These are phyloP conservation scores for Acrossocheilus wenchowensis DNA, from an alignment of 2,797 vertebrate species.

Conservation along the genomic window DNA sequence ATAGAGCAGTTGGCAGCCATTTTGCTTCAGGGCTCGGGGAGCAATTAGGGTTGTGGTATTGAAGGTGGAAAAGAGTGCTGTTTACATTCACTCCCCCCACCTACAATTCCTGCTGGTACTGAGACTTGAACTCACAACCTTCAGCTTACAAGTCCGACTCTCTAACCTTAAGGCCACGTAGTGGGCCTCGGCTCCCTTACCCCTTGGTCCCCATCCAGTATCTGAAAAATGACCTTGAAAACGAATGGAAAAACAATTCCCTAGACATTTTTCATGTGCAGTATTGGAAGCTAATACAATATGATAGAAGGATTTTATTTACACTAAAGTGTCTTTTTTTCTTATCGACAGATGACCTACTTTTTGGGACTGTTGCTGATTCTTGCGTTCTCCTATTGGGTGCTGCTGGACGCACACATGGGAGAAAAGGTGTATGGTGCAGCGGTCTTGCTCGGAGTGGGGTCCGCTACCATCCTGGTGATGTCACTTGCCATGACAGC, in stretches of 20 bases:
- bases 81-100: no score
- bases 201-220: no score
- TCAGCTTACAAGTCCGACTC: background rate
- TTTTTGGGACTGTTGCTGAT: constrained; percentile 87
- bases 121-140: no score
- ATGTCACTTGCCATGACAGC: constrained; percentile 95
- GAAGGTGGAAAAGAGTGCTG: no score
- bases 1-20: no score
- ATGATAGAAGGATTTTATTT: background rate
- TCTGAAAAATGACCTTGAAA: background rate
- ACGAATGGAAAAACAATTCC: no score
- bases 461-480: constrained; percentile 91
- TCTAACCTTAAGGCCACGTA: no score
- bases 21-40: no score
- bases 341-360: constrained; percentile 85
- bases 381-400: constrained; percentile 90
- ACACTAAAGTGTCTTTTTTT: constrained; percentile 16
- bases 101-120: no score
- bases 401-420: constrained; percentile 76
- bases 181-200: background rate
- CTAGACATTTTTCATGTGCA: background rate
- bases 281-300: background rate
- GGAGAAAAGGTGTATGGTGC: constrained; percentile 82
- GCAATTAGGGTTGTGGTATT: no score
- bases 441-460: constrained; percentile 83